Base-by-base conservation (phyloP, 92 coral and sea anemone genomes). In the Porites evermanni region DNA sequence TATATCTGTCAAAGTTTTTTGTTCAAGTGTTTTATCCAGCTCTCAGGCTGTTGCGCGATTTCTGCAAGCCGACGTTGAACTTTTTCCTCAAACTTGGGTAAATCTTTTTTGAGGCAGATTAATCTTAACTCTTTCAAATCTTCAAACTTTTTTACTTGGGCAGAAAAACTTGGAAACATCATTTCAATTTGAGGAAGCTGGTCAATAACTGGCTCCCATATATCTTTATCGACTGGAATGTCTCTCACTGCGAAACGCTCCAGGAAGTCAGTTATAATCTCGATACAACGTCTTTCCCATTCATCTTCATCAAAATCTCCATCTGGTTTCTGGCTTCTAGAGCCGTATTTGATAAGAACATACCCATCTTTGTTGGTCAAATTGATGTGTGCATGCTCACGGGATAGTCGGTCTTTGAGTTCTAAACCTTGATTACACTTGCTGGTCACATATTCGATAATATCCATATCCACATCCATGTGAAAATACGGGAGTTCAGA, bases 331-430 rank as follows among this genome's bases (percentile, higher is more conserved):
- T 13, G 54, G n/a, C 77, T 60, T 19, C 13, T 72, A n/a, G 77
- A 58, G 6, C 19, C 4, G 60, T 79, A 65, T 53, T 79, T 79
- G 44, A 79, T 12, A 1, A 79, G 73, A 3, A 79, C 83, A 65
- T 44, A 79, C 14, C 83, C 83, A 79, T 79, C 83, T 47, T 20
- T 64, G 44, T 65, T 79, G 59, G 83, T 79, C 61, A 32, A 79
- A 21, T 79, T 79, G 3, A 79, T 66, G 7, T 64, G 17, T 2
- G 72, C 83, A n/a, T 67, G 59, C 56, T 79, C 73, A 1, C 32
- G 47, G 8, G 10, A 38, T 72, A 79, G 83, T 47, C 50, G n/a
- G 8, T 79, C 73, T 47, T 64, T 44, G 29, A 79, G 47, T 18
- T 10, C 73, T 12, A 79, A 24, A 12, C 61, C 83, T 50, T 52